A percentile compares a stretch with the other conserved stretches of the same genome.
Evolutionary conservation across 2,888 invertebrate genomes (phyloP).

Genomic region (Palloptera scutellata): DNA sequence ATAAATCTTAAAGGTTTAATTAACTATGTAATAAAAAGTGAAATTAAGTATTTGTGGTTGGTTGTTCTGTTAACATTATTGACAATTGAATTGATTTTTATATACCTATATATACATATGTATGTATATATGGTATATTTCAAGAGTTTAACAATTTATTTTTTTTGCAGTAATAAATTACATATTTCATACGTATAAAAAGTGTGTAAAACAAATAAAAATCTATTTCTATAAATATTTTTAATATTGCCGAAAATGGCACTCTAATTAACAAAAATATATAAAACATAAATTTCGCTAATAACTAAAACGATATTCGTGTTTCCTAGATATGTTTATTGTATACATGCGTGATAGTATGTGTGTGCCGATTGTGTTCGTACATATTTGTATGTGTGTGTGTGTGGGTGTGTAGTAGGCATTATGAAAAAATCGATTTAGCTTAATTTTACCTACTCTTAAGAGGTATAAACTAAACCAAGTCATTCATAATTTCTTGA

Average conservation of each 20-base stretch:
- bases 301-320: constrained; percentile 17
- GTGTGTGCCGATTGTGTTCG: constrained; percentile 14
- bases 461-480: constrained; percentile 52
- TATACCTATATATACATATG: background rate
- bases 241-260: constrained; percentile 51
- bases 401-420: background rate
- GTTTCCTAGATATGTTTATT: background rate
- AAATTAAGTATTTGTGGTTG: too few relatives aligned
- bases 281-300: constrained; percentile 38
- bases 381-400: constrained; percentile 3
- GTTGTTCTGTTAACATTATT: too few relatives aligned
- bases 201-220: too few relatives aligned
- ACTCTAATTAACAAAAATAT: constrained; percentile 41
- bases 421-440: constrained; percentile 56
- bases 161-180: constrained; percentile 13
- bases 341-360: constrained; percentile 14
- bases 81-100: background rate
- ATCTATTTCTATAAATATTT: constrained; percentile 15
- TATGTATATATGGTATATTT: constrained; percentile 8
- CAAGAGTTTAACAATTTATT: background rate
- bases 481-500: constrained; percentile 52
- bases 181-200: too few relatives aligned
- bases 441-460: constrained; percentile 37
- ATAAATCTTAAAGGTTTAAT: background rate
- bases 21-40: background rate